Conservation (phyloP, 2,113 vertebrate genomes). For the Microcebus murinus region DNA sequence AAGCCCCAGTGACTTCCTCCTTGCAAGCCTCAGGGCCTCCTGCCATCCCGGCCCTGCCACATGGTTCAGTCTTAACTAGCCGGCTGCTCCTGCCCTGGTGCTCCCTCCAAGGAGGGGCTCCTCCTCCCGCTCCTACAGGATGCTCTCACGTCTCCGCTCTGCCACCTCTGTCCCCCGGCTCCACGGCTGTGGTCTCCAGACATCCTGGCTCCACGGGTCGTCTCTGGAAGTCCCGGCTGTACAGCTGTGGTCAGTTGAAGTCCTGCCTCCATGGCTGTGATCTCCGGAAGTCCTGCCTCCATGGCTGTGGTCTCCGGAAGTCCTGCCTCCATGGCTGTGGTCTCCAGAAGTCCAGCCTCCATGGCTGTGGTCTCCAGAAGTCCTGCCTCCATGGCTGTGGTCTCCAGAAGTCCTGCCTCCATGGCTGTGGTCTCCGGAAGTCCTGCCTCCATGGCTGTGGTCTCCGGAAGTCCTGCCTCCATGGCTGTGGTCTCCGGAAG, state of each 20-base stretch:
- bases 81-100: background rate
- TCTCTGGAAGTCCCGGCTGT: rapidly evolving
- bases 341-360: too few species aligned
- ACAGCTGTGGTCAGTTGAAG: background rate
- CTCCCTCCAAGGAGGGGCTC: background rate
- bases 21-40: background rate
- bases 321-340: rapidly evolving
- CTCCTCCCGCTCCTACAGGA: background rate
- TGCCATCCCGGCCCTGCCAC: background rate
- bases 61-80: background rate
- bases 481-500: too few species aligned
- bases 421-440: background rate
- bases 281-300: background rate
- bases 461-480: background rate
- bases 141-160: background rate
- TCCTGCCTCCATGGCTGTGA: rapidly evolving
- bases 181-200: too few species aligned
- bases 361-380: background rate
- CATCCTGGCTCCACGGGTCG: background rate
- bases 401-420: rapidly evolving
- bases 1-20: background rate
- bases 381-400: background rate
- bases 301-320: background rate
- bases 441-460: rapidly evolving
- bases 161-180: background rate